Percentiles rank a stretch among this genome's conserved stretches.
Evolutionary conservation across 2,888 invertebrate species (phyloP).

Genomic region (Pyrrhosoma nymphula): DNA sequence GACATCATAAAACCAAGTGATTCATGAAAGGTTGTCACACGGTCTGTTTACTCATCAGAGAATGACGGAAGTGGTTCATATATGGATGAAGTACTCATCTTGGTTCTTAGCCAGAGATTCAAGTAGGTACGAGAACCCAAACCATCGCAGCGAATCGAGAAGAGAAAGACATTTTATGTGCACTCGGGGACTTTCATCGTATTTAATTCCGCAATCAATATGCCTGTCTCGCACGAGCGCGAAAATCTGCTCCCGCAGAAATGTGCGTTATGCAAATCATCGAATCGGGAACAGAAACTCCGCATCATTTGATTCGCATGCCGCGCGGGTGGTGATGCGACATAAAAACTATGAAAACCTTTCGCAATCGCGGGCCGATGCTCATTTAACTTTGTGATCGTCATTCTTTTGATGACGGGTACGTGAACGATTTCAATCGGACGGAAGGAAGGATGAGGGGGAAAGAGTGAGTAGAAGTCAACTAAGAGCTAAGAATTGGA

Average conservation of each 20-base stretch:
- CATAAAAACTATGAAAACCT: constrained; percentile 7
- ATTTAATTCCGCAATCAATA: neutral
- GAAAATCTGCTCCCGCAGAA: neutral
- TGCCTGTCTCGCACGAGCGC: neutral
- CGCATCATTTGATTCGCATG: constrained; percentile 1
- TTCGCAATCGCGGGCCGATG: neutral
- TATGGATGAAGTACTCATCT: neutral
- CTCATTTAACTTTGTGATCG: constrained; percentile 39
- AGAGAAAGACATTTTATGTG: neutral
- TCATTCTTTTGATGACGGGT: constrained; percentile 20
- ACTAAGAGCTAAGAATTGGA: neutral
- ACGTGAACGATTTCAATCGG: constrained; percentile 12
- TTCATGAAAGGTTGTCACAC: neutral
- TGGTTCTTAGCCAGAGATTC: neutral
- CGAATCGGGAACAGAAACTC: neutral
- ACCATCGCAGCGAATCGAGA: neutral
- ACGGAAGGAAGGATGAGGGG: neutral
- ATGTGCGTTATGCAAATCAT: constrained; percentile 14
- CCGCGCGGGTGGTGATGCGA: neutral
- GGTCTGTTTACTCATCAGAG: neutral
- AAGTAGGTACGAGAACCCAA: neutral
- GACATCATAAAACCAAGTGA: neutral
- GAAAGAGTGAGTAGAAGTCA: neutral
- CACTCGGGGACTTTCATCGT: neutral
- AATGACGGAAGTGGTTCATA: neutral